Conservation (phyloP, 2,113 vertebrate genomes). For the Apistogramma diplotaenia region DNA sequence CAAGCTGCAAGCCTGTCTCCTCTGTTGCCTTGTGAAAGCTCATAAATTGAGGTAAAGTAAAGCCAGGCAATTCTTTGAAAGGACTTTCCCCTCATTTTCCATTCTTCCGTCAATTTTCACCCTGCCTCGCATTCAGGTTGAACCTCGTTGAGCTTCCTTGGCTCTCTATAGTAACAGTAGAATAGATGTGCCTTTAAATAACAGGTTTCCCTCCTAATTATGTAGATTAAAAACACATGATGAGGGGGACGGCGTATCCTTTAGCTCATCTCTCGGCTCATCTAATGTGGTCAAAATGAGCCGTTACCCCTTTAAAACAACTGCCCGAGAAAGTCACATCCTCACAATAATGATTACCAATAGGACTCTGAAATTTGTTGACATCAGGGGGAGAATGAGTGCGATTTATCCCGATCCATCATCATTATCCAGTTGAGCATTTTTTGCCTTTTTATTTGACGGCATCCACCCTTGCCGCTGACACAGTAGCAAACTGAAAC, state of each 20-base stretch:
- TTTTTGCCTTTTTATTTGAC: conserved; percentile 12
- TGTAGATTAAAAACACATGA: neutral
- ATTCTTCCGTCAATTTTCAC: neutral
- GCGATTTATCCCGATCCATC: conserved; percentile 42
- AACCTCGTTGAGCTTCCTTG: neutral
- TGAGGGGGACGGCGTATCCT: neutral
- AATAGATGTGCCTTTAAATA: neutral
- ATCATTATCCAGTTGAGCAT: conserved; percentile 26
- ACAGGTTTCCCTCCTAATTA: conserved; percentile 6
- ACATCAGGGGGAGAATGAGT: conserved; percentile 19
- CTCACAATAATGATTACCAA: conserved; percentile 28
- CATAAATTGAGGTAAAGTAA: conserved; percentile 12
- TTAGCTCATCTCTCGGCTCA: conserved; percentile 6
- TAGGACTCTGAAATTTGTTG: conserved; percentile 20
- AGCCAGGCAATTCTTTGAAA: conserved; percentile 12
- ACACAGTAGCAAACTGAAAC: conserved; percentile 62
- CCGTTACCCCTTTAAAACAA: conserved; percentile 8
- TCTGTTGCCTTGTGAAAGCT: neutral
- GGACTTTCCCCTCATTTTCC: neutral
- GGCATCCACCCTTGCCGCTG: conserved; percentile 23
- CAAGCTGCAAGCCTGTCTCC: neutral
- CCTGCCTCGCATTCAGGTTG: neutral
- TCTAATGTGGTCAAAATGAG: conserved; percentile 51
- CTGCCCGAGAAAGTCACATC: conserved; percentile 9
- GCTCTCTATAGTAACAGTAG: neutral